Evolutionary conservation across 2,113 vertebrate species (phyloP).

Genomic region (Zosterops japonicus): DNA sequence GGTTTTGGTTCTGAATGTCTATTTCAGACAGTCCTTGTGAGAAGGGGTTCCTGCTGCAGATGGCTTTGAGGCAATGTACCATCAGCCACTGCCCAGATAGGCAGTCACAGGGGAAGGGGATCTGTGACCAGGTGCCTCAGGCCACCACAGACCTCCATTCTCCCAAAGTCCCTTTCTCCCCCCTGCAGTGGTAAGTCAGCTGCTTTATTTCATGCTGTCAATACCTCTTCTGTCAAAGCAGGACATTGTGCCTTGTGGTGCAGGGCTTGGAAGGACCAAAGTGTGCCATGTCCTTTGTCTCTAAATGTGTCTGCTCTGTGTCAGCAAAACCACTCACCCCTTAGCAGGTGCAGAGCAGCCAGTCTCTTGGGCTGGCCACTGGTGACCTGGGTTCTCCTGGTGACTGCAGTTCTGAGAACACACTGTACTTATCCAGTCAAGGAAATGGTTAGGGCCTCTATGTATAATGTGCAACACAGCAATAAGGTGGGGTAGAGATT

Average conservation of each 20-base stretch:
- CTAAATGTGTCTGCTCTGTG: rapidly evolving
- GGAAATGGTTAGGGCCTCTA: neutral
- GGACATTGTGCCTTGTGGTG: neutral
- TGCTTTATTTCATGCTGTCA: neutral
- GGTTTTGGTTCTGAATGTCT: neutral
- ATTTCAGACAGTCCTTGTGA: neutral
- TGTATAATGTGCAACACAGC: neutral
- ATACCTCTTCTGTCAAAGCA: neutral
- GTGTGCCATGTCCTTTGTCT: neutral
- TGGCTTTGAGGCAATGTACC: neutral
- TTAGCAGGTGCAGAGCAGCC: neutral
- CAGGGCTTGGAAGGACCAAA: neutral
- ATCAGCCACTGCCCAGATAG: neutral
- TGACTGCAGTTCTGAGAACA: neutral
- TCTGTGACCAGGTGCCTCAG: neutral
- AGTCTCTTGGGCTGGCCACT: neutral
- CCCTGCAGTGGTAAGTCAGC: neutral
- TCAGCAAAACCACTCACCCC: neutral
- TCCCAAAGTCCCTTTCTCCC: neutral
- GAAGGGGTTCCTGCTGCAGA: neutral
- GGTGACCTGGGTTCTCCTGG: neutral
- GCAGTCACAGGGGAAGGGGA: neutral
- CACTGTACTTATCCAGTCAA: neutral
- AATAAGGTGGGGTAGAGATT: neutral
- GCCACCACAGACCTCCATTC: neutral